phyloP scores from a whole-genome alignment of 2,113 vertebrate genomes.

The Apodemus speciosus region DNA sequence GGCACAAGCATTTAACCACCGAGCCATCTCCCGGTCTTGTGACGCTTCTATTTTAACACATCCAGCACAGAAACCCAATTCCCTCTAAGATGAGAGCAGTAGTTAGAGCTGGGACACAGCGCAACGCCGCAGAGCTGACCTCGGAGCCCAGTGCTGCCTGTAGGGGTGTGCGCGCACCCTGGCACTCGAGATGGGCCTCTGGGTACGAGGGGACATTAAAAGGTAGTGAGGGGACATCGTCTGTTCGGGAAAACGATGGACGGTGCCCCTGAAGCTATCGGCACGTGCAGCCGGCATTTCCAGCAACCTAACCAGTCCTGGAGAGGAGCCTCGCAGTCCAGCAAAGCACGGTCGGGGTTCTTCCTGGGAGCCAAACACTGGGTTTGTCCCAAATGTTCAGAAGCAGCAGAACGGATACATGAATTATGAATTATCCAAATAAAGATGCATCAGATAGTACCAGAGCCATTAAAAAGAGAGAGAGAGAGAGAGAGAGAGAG shows the following conservation, averaged over 20 bases:
- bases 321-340: background rate
- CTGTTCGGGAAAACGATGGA: background rate
- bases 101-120: background rate
- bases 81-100: background rate
- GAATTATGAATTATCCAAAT: background rate
- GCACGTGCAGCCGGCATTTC: background rate
- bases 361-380: background rate
- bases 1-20: too few relatives aligned
- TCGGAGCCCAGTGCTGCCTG: background rate
- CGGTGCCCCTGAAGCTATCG: background rate
- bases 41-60: background rate
- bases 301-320: background rate
- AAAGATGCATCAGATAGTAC: background rate
- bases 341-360: background rate
- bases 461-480: background rate
- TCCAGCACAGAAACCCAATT: background rate
- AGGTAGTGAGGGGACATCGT: too few relatives aligned
- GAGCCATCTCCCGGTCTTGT: background rate
- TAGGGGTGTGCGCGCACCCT: too few relatives aligned
- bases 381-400: background rate
- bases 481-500: too few relatives aligned
- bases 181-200: background rate
- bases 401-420: background rate
- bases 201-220: background rate
- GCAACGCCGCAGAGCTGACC: background rate